These are phyloP conservation scores for Microhierax caerulescens DNA, from an alignment of 2,797 vertebrate genomes.

Conservation along the genomic window DNA sequence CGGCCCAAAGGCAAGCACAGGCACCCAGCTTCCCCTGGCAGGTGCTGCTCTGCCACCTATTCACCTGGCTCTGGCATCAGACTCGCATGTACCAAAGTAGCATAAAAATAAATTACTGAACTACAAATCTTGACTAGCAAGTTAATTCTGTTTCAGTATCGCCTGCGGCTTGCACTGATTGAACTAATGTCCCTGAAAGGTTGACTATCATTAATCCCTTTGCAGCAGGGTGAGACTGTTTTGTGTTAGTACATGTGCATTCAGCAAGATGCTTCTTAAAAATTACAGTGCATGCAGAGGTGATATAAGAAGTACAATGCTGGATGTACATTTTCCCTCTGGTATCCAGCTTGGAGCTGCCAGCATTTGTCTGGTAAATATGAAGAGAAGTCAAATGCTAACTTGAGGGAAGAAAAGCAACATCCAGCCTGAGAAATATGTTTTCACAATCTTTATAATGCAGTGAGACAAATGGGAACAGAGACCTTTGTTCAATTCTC, in stretches of 20 bases:
- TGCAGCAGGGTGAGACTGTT: not conserved
- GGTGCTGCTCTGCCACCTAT: not conserved
- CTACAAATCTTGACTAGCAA: not conserved
- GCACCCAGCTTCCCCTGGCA: not conserved
- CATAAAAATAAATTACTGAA: not conserved
- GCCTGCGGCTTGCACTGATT: not conserved
- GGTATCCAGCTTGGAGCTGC: not conserved
- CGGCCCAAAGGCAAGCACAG: accelerated
- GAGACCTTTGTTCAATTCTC: conserved; percentile 19
- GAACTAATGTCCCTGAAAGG: not conserved
- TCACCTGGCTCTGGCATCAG: not conserved
- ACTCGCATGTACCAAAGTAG: not conserved
- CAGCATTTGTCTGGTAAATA: conserved; percentile 3
- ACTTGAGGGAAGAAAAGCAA: not conserved
- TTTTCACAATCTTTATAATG: conserved; percentile 29
- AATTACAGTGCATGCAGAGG: not conserved
- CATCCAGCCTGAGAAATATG: not conserved
- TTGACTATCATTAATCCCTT: not conserved
- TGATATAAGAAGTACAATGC: not conserved
- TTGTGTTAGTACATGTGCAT: accelerated
- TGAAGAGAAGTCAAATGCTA: not conserved
- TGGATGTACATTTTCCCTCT: not conserved
- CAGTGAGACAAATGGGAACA: conserved; percentile 43
- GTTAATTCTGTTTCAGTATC: not conserved
- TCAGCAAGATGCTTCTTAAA: not conserved